Base-by-base conservation (phyloP, 92 coral and sea anemone genomes). In the Epizoanthus stellaris region DNA sequence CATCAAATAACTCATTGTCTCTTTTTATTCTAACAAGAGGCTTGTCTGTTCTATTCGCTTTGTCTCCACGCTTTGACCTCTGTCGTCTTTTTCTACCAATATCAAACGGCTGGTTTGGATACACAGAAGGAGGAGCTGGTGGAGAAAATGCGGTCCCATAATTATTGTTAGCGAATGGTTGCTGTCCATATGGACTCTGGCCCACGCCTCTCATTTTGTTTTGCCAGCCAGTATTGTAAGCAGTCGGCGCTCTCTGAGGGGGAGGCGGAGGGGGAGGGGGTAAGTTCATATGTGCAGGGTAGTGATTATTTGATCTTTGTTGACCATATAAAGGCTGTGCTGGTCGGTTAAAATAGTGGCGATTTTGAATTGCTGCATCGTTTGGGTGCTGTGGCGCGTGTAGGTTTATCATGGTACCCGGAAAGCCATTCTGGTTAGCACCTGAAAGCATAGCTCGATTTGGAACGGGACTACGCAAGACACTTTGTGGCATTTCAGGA, bases 371-470 rank as follows among this genome's bases (percentile, higher is more conserved):
- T 40, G 12, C 40, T n/a, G 21, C 58, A 11, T 19, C 3, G 36
- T 19, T 77, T 3, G 70, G 8, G 12, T 42, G 82, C 21, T 42
- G 83, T 42, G 83, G 83, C 42, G 20, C 11, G 7, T 63, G 83
- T 16, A 79, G 71, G 60, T 62, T 79, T 79, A 79, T 79, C 83
- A 79, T 79, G 10, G 83, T 39, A 21, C 83, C 72, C 0, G 72
- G 83, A 79, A 79, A 79, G 15, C 83, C 72, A 79, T 63, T 79
- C 61, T 70, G 71, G 10, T 52, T 52, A 52, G 14, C 56, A 52
- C 56, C 56, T 3, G 56, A 52, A 52, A 52, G 56, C 56, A 52
- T 52, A 9, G 10, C 56, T 7, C 10, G 54, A 49, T 49, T 49
- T 79, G 53, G 42, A 79, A 11, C 65, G 17, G 83, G 43, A 14